These are phyloP conservation scores for Drosophila kanapiae DNA, from an alignment of 1,140 invertebrate species.

Conservation along the genomic window DNA sequence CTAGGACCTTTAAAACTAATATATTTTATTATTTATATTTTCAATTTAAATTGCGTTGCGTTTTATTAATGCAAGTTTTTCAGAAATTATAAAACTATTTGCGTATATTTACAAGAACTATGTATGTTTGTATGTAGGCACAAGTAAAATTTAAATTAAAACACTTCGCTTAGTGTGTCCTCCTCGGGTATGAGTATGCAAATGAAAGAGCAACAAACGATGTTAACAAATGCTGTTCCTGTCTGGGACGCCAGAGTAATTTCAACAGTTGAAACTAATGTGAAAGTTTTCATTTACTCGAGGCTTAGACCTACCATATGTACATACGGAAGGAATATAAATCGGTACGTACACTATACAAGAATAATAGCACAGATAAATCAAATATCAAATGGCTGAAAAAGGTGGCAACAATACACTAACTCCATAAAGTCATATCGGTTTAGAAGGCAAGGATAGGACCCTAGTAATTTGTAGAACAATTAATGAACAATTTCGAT, in stretches of 20 bases:
- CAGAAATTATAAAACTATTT: neutral
- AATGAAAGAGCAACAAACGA: constrained; percentile 58
- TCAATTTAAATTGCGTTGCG: neutral
- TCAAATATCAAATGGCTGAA: too few species aligned
- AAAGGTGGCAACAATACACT: too few species aligned
- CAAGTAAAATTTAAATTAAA: too few species aligned
- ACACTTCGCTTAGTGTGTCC: neutral
- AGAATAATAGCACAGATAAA: neutral
- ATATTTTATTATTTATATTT: too few species aligned
- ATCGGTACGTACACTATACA: neutral
- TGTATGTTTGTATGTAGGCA: neutral
- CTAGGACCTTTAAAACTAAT: too few species aligned
- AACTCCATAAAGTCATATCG: too few species aligned
- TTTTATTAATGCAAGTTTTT: neutral
- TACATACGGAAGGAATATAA: neutral
- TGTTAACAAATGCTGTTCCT: constrained; percentile 43
- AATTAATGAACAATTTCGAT: too few species aligned
- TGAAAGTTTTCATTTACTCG: constrained; percentile 37
- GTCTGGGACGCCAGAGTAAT: constrained; percentile 37
- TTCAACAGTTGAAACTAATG: constrained; percentile 51
- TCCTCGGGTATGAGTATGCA: constrained; percentile 38
- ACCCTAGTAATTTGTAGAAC: too few species aligned
- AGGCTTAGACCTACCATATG: neutral
- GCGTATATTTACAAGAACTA: neutral
- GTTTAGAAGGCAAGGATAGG: too few species aligned